These are phyloP conservation scores for Goniozus legneri DNA, from an alignment of 1,140 invertebrate species.

Conservation along the genomic window DNA sequence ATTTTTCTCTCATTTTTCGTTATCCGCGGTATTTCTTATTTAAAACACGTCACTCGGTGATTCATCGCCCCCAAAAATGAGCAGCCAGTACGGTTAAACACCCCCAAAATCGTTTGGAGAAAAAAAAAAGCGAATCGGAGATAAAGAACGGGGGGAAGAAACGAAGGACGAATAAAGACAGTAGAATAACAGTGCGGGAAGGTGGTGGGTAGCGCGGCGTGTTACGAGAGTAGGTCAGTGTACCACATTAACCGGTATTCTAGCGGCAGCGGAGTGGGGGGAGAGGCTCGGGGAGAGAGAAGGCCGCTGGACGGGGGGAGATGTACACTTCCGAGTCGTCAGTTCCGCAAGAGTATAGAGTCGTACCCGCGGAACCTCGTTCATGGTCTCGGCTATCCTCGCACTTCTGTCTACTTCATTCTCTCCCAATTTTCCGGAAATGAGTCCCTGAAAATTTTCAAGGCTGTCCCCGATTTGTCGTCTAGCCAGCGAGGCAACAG, in stretches of 20 bases:
- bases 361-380: conserved; percentile 13
- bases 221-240: conserved; percentile 53
- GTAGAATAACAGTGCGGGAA: conserved; percentile 29
- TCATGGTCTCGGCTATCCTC: conserved; percentile 25
- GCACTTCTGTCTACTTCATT: too few relatives aligned
- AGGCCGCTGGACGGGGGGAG: conserved; percentile 14
- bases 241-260: conserved; percentile 52
- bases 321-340: conserved; percentile 46
- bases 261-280: background rate
- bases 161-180: conserved; percentile 18
- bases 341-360: conserved; percentile 49
- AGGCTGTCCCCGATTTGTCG: too few relatives aligned
- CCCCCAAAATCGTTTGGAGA: too few relatives aligned
- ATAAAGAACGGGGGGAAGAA: conserved; percentile 1
- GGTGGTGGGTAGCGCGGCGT: conserved; percentile 22
- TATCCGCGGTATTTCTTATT: too few relatives aligned
- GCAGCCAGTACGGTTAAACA: too few relatives aligned
- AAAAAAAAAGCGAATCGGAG: conserved; percentile 3
- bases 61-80: too few relatives aligned
- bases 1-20: too few relatives aligned
- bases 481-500: too few relatives aligned
- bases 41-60: too few relatives aligned
- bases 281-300: conserved; percentile 13
- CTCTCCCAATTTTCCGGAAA: too few relatives aligned
- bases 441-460: too few relatives aligned